Conservation (phyloP, 2,113 vertebrate species). For the Chionomys nivalis region DNA sequence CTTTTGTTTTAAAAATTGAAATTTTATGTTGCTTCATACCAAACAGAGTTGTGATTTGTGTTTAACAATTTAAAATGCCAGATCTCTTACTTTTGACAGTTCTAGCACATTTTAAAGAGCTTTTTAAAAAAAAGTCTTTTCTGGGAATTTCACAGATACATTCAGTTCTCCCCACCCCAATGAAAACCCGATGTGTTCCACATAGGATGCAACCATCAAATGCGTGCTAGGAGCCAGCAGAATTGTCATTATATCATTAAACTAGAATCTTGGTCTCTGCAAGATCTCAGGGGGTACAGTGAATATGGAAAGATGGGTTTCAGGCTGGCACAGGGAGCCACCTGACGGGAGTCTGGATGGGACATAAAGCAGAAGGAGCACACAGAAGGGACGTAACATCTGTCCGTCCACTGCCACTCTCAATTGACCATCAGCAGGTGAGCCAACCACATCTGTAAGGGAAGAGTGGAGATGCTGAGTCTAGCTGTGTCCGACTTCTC, state of each 20-base stretch:
- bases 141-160: constrained; percentile 33
- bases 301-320: background rate
- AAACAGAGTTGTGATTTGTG: constrained; percentile 64
- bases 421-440: background rate
- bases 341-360: background rate
- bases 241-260: background rate
- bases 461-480: too few species aligned
- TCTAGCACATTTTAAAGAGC: constrained; percentile 57
- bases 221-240: background rate
- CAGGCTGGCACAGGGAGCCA: background rate
- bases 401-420: background rate
- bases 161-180: background rate
- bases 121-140: constrained; percentile 20
- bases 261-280: background rate
- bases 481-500: background rate
- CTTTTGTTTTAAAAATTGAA: constrained; percentile 54
- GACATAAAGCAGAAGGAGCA: background rate
- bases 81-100: constrained; percentile 50
- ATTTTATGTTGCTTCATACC: constrained; percentile 58
- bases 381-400: background rate
- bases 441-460: background rate
- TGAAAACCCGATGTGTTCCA: background rate
- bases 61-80: constrained; percentile 64
- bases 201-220: background rate
- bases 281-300: background rate